Conservation (phyloP, 2,888 invertebrate genomes). For the Bombylius discolor region DNA sequence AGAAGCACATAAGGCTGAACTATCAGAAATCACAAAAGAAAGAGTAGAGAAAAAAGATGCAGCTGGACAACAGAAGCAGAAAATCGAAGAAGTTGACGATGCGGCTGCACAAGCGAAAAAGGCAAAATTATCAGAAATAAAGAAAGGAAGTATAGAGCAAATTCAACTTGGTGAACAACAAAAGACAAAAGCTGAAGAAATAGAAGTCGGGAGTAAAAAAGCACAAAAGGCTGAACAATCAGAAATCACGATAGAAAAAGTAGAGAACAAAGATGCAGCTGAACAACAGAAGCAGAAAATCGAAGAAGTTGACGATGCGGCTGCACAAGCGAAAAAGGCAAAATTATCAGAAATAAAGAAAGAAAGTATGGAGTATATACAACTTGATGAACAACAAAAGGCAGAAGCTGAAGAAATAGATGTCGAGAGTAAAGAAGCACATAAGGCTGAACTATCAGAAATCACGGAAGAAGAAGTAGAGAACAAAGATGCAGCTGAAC, state of each 20-base stretch:
- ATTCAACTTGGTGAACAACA: not conserved
- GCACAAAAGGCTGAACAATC: not conserved
- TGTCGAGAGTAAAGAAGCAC: not conserved
- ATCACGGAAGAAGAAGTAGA: not conserved
- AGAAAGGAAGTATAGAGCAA: constrained; percentile 3
- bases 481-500: not conserved
- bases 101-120: constrained; percentile 6
- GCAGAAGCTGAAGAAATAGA: not conserved
- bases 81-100: constrained; percentile 5
- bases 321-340: not conserved
- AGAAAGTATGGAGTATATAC: not conserved
- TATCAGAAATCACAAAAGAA: too few relatives aligned
- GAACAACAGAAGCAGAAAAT: not conserved
- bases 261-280: not conserved
- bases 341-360: not conserved
- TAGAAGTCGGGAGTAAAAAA: constrained; percentile 6
- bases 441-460: not conserved
- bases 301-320: not conserved
- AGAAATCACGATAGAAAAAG: not conserved
- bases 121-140: constrained; percentile 4
- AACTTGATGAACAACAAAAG: not conserved
- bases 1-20: too few relatives aligned
- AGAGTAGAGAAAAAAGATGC: too few relatives aligned
- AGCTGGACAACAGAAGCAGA: too few relatives aligned
- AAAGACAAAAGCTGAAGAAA: constrained; percentile 10